Evolutionary conservation across 2,888 invertebrate species (phyloP).

Genomic region (Psylliodes chrysocephalus): DNA sequence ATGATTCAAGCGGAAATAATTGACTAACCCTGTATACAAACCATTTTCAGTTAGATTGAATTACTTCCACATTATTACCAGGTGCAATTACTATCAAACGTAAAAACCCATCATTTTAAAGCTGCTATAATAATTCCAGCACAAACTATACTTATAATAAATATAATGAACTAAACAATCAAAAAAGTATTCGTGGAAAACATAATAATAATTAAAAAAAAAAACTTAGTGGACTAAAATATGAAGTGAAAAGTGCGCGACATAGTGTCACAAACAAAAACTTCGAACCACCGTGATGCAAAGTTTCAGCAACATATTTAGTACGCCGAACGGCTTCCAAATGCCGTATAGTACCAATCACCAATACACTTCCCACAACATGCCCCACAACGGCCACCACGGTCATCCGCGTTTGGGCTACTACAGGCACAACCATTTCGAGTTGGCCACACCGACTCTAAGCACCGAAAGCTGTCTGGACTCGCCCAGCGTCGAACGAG

Average conservation of each 20-base stretch:
- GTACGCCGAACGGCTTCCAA: constrained; percentile 49
- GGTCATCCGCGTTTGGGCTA: constrained; percentile 36
- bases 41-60: no score
- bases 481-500: constrained; percentile 50
- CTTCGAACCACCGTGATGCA: constrained; percentile 48
- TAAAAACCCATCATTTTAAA: no score
- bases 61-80: no score
- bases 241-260: background rate
- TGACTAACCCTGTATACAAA: no score
- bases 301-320: constrained; percentile 61
- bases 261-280: no score
- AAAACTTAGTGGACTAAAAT: constrained; percentile 1
- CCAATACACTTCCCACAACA: background rate
- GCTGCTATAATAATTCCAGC: no score
- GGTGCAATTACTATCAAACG: no score
- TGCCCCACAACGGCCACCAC: constrained; percentile 31
- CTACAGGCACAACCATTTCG: constrained; percentile 53
- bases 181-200: no score
- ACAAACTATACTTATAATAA: no score
- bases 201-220: background rate
- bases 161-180: no score
- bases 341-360: constrained; percentile 52
- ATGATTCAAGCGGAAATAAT: no score
- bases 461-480: constrained; percentile 57
- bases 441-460: constrained; percentile 41